Percentiles rank a stretch among this genome's conserved stretches.
Conservation (phyloP, 2,113 vertebrate genomes). For the Brachypodius melanocephalos region DNA sequence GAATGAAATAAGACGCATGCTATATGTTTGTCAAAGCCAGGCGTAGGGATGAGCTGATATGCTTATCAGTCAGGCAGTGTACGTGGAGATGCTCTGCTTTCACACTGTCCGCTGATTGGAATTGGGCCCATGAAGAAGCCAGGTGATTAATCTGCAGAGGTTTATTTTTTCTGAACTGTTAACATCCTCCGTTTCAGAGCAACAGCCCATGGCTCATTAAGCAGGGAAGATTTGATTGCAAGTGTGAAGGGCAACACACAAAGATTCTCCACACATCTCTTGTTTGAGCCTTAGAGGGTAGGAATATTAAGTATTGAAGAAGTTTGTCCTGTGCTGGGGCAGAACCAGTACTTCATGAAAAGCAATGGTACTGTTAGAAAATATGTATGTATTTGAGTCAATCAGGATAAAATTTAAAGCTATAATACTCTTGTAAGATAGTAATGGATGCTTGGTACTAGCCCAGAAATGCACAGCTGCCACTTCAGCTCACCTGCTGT, state of each 20-base stretch:
- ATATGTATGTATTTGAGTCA: background rate
- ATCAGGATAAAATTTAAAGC: background rate
- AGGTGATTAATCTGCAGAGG: constrained; percentile 53
- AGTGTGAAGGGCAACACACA: constrained; percentile 45
- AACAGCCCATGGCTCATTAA: constrained; percentile 42
- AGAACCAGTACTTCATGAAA: background rate
- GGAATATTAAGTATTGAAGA: constrained; percentile 13
- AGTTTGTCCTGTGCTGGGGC: background rate
- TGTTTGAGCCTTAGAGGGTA: constrained; percentile 19
- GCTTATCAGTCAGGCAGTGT: background rate
- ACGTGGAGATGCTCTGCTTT: background rate
- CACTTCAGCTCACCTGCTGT: constrained; percentile 3
- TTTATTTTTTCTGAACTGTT: constrained; percentile 29
- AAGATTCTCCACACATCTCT: constrained; percentile 25
- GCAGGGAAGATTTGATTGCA: constrained; percentile 26
- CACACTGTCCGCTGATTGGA: background rate
- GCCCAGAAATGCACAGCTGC: constrained; percentile 18
- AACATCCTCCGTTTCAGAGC: constrained; percentile 35
- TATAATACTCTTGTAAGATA: background rate
- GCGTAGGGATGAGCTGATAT: background rate
- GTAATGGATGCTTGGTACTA: background rate
- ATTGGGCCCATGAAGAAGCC: background rate
- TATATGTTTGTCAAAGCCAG: background rate
- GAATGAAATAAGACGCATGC: background rate
- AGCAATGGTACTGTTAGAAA: background rate